These are phyloP conservation scores for Ascaphus truei DNA, from an alignment of 2,113 vertebrate genomes.

Conservation along the genomic window DNA sequence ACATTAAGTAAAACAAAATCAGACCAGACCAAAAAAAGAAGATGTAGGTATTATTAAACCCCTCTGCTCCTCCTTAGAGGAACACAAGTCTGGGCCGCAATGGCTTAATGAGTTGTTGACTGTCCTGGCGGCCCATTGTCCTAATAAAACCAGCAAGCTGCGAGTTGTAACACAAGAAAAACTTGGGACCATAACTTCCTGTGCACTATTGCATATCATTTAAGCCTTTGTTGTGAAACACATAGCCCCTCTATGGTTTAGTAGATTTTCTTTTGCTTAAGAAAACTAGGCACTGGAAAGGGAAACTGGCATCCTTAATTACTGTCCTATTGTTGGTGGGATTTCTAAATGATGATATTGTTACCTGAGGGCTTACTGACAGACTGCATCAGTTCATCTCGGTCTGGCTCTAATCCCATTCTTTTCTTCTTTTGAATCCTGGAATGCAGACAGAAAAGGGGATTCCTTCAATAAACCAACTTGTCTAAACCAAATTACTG, in stretches of 20 bases:
- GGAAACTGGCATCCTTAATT: slow-evolving; percentile 53
- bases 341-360: slow-evolving; percentile 64
- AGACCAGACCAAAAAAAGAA: background rate
- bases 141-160: slow-evolving; percentile 14
- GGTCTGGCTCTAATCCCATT: slow-evolving; percentile 55
- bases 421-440: slow-evolving; percentile 52
- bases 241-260: slow-evolving; percentile 11
- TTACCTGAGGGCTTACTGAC: slow-evolving; percentile 68
- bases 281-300: slow-evolving; percentile 38
- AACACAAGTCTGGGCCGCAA: slow-evolving; percentile 20
- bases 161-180: slow-evolving; percentile 48
- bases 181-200: slow-evolving; percentile 5
- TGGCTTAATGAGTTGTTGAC: slow-evolving; percentile 10
- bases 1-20: background rate
- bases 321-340: slow-evolving; percentile 56
- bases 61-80: background rate
- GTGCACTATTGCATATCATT: background rate
- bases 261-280: slow-evolving; percentile 42
- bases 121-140: slow-evolving; percentile 3
- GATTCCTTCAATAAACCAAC: slow-evolving; percentile 52
- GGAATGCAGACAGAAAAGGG: slow-evolving; percentile 61
- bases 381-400: slow-evolving; percentile 54
- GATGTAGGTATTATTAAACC: background rate
- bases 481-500: slow-evolving; percentile 59
- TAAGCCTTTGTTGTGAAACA: slow-evolving; percentile 40